Evolutionary conservation across 2,113 vertebrate genomes (phyloP).

Genomic region (Choloepus hoffmanni): DNA sequence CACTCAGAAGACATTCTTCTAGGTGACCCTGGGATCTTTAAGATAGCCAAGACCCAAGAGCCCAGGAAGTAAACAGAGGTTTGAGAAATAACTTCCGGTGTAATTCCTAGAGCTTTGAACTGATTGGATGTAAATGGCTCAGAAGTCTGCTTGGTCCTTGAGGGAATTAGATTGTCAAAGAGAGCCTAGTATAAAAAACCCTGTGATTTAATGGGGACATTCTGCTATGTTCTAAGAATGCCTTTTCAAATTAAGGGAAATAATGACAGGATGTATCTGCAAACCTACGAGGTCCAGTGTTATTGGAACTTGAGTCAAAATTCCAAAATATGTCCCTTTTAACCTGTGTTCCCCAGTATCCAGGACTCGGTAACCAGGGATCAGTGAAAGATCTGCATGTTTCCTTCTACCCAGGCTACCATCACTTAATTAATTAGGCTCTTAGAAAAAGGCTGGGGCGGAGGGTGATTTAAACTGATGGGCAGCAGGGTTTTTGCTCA

Average conservation of each 20-base stretch:
- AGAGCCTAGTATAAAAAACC: background rate
- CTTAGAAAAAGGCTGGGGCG: background rate
- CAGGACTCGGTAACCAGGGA: background rate
- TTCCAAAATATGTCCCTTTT: background rate
- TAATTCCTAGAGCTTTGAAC: background rate
- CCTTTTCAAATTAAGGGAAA: background rate
- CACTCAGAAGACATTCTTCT: background rate
- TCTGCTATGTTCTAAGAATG: background rate
- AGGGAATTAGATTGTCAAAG: background rate
- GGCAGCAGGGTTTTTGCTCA: background rate
- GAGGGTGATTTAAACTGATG: background rate
- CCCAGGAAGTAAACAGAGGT: fast-evolving
- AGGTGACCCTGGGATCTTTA: background rate
- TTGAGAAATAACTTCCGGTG: background rate
- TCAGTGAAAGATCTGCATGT: background rate
- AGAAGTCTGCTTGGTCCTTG: background rate
- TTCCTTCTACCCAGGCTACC: background rate
- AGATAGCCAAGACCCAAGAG: background rate
- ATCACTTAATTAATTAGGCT: background rate
- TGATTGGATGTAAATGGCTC: background rate
- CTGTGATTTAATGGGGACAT: background rate
- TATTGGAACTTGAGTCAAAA: background rate
- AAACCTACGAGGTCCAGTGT: fast-evolving
- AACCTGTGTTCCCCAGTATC: background rate
- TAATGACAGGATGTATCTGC: background rate